phyloP scores from a whole-genome alignment of 2,888 invertebrate genomes.

The Marasmarcha lunaedactyla region DNA sequence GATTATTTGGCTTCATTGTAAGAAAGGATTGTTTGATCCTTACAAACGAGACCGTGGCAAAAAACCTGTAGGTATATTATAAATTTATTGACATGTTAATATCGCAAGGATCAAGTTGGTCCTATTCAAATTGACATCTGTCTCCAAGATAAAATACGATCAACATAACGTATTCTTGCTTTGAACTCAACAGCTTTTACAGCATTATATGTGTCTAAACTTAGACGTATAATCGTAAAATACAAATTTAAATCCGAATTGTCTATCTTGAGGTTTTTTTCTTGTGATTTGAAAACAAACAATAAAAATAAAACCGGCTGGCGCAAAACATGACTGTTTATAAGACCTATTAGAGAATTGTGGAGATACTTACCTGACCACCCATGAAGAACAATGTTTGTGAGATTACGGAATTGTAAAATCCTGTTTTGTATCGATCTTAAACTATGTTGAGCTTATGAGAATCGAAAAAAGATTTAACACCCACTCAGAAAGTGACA shows the following conservation, averaged over 20 bases:
- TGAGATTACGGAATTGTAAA: conserved; percentile 57
- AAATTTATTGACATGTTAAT: too few relatives aligned
- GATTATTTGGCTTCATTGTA: too few relatives aligned
- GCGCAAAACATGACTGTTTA: conserved; percentile 48
- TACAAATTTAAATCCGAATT: conserved; percentile 11
- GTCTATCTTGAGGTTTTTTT: conserved; percentile 30
- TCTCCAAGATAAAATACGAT: too few relatives aligned
- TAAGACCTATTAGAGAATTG: conserved; percentile 40
- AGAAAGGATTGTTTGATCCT: too few relatives aligned
- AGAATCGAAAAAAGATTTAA: conserved; percentile 49
- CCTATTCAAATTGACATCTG: too few relatives aligned
- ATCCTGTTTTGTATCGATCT: conserved; percentile 58
- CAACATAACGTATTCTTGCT: too few relatives aligned
- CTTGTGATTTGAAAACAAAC: conserved; percentile 48
- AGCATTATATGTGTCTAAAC: background rate
- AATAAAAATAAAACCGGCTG: conserved; percentile 31
- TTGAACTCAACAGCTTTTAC: background rate
- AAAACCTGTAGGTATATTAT: too few relatives aligned
- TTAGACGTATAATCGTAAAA: background rate
- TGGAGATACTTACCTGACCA: conserved; percentile 43
- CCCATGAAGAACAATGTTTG: conserved; percentile 64
- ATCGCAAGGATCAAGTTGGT: too few relatives aligned
- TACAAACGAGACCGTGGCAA: too few relatives aligned
- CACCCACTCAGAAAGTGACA: conserved; percentile 38
- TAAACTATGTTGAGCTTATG: conserved; percentile 35